Evolutionary conservation across 2,113 vertebrate genomes (phyloP), one percentile per base, ranked within the genome.

Genomic region (Podocnemis expansa): DNA sequence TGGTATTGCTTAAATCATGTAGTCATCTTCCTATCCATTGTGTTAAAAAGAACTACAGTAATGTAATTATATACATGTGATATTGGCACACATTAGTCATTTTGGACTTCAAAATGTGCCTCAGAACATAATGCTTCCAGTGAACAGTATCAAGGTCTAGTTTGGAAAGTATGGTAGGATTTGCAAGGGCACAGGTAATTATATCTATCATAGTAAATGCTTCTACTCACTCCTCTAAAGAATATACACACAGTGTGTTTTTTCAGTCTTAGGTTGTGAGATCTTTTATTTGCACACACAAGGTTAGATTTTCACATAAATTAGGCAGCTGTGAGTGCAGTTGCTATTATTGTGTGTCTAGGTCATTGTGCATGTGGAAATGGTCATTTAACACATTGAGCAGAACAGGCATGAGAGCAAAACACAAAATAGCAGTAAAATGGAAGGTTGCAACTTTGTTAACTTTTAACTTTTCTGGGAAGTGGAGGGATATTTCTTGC

Each of bases 131-230:
- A 27, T 78, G 82, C 82, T 95, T 87, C n/a, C 92, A 96, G 94
- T 95, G 89, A 90, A 85, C 93, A 96, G 93, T 97, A 95, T 70
- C 82, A 92, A 95, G 90, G 94, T 89, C 83, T 91, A 93, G 85
- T 95, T 94, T 94, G 90, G 91, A 95, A 97, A 96, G 91, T 97
- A 93, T 80, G 67, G 49, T 94, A 93, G 82, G 94, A 97, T 97
- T 85, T 95, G 96, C 96, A 55, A 90, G 89, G 91, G 78, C 80
- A 89, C 90, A 96, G 85, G 49, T 95, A 92, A 78, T 90, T 29
- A 67, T 80, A 92, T 91, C 82, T 88, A 90, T 87, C 4, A 21
- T 76, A 94, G 78, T 85, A 97, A 97, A 96, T 94, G 12, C 90
- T 96, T 94, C 95, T 91, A 51, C 92, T 96, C 89, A 41, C 86